These are phyloP conservation scores for Oophaga pumilio DNA, from an alignment of 2,113 vertebrate species.

Conservation along the genomic window DNA sequence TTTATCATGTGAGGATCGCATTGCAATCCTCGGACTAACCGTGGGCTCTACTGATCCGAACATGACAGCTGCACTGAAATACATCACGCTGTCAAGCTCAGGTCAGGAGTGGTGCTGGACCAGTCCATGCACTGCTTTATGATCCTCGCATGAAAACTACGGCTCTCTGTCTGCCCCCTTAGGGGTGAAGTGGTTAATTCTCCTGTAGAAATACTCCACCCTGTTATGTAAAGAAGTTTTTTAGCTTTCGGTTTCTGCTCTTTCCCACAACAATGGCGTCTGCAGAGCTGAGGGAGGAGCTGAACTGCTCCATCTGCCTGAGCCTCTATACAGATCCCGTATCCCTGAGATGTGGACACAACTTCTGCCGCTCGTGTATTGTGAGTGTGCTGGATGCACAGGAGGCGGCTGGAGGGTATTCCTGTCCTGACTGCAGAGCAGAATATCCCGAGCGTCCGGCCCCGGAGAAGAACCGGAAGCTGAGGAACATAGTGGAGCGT, in stretches of 20 bases:
- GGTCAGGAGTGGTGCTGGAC: no score
- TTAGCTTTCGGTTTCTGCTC: not conserved
- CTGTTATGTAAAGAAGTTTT: no score
- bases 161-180: no score
- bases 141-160: no score
- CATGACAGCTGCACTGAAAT: no score
- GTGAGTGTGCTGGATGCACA: conserved; percentile 37
- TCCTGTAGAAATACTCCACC: no score
- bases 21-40: no score
- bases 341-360: conserved; percentile 64
- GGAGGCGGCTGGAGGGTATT: not conserved
- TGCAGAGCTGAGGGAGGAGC: conserved; percentile 51
- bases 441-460: not conserved
- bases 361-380: conserved; percentile 59
- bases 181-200: not conserved
- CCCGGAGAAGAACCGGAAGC: conserved; percentile 55
- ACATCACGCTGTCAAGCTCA: no score
- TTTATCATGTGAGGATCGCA: no score
- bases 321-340: no score
- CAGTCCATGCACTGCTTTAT: no score
- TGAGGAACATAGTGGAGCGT: conserved; percentile 55
- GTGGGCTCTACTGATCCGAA: no score
- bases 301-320: conserved; percentile 60
- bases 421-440: conserved; percentile 58
- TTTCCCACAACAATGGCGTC: conserved; percentile 22